These are phyloP conservation scores for Enteromius thamalakanensis DNA, from an alignment of 2,797 vertebrate species.

Conservation along the genomic window DNA sequence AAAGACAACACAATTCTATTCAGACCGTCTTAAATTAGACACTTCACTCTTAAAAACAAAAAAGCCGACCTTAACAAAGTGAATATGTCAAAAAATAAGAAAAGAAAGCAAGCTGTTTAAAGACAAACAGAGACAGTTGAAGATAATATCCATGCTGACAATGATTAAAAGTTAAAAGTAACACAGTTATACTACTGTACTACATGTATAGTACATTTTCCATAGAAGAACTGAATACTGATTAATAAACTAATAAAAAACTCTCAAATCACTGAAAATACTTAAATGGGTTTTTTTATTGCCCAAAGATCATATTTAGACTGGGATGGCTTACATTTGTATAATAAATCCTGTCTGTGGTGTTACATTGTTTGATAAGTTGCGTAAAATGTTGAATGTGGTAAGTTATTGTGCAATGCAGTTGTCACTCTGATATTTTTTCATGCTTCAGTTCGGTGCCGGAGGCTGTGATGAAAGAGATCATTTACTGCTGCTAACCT, in stretches of 20 bases:
- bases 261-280: not conserved
- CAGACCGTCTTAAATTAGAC: not conserved
- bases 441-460: not conserved
- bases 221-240: not conserved
- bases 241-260: not conserved
- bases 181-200: not conserved
- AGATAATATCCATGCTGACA: not conserved
- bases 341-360: not conserved
- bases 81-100: not conserved
- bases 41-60: not conserved
- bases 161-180: not conserved
- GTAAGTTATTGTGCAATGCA: constrained; percentile 16
- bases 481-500: not conserved
- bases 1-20: not conserved
- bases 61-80: not conserved
- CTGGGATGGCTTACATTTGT: not conserved
- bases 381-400: constrained; percentile 6
- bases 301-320: not conserved
- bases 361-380: not conserved
- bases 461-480: constrained; percentile 35
- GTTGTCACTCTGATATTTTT: constrained; percentile 9
- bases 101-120: not conserved
- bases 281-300: too few relatives aligned
- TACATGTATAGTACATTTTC: not conserved
- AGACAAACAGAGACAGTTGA: not conserved